These are phyloP conservation scores for Emys orbicularis DNA, from an alignment of 2,797 vertebrate species.

Conservation along the genomic window DNA sequence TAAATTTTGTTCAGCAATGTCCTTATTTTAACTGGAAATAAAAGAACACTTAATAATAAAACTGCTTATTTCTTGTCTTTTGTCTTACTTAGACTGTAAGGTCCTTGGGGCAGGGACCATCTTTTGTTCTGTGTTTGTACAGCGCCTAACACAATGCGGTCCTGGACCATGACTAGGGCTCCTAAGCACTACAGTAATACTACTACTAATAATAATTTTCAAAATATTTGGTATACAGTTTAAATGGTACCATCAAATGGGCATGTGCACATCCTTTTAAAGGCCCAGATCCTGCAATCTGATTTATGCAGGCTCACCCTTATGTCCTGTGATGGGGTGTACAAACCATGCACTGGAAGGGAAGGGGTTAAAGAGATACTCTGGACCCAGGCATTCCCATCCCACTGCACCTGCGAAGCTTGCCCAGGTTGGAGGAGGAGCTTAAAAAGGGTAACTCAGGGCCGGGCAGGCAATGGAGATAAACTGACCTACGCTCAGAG, in stretches of 20 bases:
- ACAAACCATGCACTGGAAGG: background rate
- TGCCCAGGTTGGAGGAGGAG: background rate
- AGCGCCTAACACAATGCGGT: background rate
- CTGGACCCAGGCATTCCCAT: background rate
- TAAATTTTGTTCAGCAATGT: background rate
- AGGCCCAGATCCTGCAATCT: background rate
- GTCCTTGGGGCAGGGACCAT: background rate
- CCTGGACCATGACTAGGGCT: background rate
- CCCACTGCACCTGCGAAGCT: background rate
- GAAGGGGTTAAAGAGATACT: background rate
- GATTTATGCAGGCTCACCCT: background rate
- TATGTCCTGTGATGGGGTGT: background rate
- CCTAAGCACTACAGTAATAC: background rate
- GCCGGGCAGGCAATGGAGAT: background rate
- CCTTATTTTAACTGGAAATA: constrained; percentile 36
- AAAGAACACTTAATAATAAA: constrained; percentile 4
- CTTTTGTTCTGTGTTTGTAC: background rate
- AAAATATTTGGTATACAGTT: background rate
- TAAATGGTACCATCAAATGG: background rate
- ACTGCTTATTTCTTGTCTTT: background rate
- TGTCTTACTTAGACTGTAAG: background rate
- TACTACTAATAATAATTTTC: background rate
- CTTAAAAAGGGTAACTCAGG: background rate
- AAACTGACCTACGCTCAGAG: background rate
- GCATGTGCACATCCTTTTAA: background rate